phyloP scores from a whole-genome alignment of 2,888 invertebrate species.

The Ectobius pallidus region DNA sequence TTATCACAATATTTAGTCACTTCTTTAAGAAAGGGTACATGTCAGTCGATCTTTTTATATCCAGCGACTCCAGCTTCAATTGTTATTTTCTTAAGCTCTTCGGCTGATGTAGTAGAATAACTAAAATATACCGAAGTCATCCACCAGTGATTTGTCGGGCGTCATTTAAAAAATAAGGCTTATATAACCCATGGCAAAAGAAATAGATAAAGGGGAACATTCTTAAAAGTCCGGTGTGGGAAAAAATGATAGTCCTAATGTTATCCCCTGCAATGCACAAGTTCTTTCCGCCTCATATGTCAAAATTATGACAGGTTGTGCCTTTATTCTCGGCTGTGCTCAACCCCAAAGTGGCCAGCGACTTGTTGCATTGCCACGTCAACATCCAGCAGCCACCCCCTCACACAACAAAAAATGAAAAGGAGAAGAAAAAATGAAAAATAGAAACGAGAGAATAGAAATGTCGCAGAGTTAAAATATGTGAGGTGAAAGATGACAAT shows the following conservation, averaged over 20 bases:
- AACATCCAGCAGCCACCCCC: neutral
- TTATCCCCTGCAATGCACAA: constrained; percentile 5
- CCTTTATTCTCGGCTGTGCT: neutral
- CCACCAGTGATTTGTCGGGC: constrained; percentile 24
- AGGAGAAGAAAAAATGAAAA: neutral
- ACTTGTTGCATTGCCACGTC: constrained; percentile 6
- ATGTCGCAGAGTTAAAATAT: constrained; percentile 2
- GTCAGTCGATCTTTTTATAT: neutral
- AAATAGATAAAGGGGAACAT: constrained; percentile 6
- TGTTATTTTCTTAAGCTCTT: neutral
- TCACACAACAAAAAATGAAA: neutral
- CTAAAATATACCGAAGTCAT: constrained; percentile 27
- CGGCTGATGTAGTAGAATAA: neutral
- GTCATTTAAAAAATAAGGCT: constrained; percentile 19
- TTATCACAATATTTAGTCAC: constrained; percentile 16
- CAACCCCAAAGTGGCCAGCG: constrained; percentile 12
- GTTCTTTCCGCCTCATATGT: constrained; percentile 26
- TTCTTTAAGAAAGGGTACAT: neutral
- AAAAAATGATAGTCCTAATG: constrained; percentile 5
- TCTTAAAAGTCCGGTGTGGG: neutral
- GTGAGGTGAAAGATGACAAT: neutral
- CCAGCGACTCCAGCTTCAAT: neutral
- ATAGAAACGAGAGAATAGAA: constrained; percentile 10
- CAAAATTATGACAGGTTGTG: constrained; percentile 27
- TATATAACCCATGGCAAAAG: constrained; percentile 1